Evolutionary conservation across 1,140 invertebrate species (phyloP).

Genomic region (Drosophila jambulina): DNA sequence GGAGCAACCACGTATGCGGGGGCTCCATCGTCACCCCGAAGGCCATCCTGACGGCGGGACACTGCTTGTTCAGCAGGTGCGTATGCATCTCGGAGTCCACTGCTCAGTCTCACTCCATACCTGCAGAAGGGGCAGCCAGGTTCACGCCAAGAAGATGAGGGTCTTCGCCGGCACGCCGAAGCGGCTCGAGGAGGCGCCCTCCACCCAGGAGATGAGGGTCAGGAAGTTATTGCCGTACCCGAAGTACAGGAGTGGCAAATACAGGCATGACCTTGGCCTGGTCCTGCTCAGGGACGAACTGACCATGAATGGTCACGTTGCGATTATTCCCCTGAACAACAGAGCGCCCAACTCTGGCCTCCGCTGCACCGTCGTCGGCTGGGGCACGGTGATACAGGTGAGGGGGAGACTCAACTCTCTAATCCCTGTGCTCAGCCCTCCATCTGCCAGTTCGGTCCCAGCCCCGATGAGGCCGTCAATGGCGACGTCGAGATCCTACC

Average conservation of each 20-base stretch:
- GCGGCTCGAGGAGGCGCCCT: constrained; percentile 17
- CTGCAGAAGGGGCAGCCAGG: not conserved
- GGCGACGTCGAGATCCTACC: constrained; percentile 28
- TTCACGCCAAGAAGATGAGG: not conserved
- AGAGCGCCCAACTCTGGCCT: not conserved
- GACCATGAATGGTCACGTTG: not conserved
- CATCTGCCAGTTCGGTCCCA: constrained; percentile 23
- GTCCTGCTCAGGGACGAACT: constrained; percentile 31
- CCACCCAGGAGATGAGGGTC: constrained; percentile 32
- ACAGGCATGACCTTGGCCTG: constrained; percentile 50
- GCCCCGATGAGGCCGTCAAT: constrained; percentile 48
- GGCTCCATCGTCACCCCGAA: constrained; percentile 46
- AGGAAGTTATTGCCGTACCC: constrained; percentile 28
- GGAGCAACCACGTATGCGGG: constrained; percentile 61
- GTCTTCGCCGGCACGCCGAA: constrained; percentile 55
- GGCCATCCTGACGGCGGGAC: constrained; percentile 61
- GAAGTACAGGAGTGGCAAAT: constrained; percentile 6
- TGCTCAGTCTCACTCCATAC: not conserved
- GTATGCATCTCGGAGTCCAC: not conserved
- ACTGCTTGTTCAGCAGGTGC: constrained; percentile 54
- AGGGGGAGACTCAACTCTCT: not conserved
- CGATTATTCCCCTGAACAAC: constrained; percentile 8
- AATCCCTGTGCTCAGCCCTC: not conserved
- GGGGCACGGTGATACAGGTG: constrained; percentile 69
- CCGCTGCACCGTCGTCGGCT: constrained; percentile 60